Evolutionary conservation across 2,888 invertebrate genomes (phyloP), one percentile per base, ranked within the genome.

Genomic region (Chloromyia formosa): DNA sequence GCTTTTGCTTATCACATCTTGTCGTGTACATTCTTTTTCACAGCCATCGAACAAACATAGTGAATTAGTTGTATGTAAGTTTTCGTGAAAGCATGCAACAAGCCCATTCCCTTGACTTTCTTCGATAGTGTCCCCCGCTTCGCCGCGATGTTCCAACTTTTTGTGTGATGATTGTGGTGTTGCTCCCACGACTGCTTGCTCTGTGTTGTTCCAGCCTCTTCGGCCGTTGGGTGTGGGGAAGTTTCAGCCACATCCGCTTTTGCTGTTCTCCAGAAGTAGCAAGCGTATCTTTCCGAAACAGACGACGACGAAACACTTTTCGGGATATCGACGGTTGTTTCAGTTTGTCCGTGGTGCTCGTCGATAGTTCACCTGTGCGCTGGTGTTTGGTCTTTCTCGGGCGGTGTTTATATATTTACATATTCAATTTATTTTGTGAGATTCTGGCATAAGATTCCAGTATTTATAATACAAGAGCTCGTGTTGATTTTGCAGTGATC

Each of bases 291-390:
- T 66, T 66, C 45, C 49, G 16, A 45, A 66, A 66, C 66, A 45
- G 49, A 45, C 66, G 20, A 35, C 27, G 7, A 35, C 27, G 27
- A 49, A 66, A 66, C 27, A 7, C 66, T 66, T 66, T 64, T 66
- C 16, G 66, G 62, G 66, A 66, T 66, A 7, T 35, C 27, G 27
- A 35, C 27, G 27, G 27, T 35, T 35, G 27, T 4, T 22, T 66
- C 66, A 66, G 66, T 66, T 66, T 49, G 66, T 49, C 49, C n/a
- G 66, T 66, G 66, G 66, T 66, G 20, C 45, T 66, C 66, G 49
- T 66, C 49, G 49, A 12, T 49, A 49, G 49, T 49, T 49, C 27
- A 35, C 27, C 3, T 35, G 27, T 56, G 66, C 42, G 66, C 9
- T 66, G 45, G 42, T 18, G 10, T 42, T 62, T n/a, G 40, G 20